Evolutionary conservation across 2,888 invertebrate species (phyloP).

Genomic region (Pristionchus entomophagus): DNA sequence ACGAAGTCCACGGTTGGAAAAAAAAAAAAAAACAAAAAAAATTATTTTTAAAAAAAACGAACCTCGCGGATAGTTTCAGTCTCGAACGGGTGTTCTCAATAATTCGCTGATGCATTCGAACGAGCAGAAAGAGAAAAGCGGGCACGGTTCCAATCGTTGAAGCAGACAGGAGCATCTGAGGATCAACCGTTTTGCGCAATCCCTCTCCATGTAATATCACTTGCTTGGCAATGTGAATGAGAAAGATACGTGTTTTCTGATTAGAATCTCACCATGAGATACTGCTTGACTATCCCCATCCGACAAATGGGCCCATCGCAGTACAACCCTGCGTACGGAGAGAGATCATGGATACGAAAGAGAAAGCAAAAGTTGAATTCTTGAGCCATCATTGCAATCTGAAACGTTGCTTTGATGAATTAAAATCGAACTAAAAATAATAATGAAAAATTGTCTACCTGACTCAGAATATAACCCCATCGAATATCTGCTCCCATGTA

Average conservation of each 20-base stretch:
- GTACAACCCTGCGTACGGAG: background rate
- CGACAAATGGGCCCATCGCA: conserved; percentile 20
- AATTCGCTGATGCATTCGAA: conserved; percentile 1
- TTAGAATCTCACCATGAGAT: background rate
- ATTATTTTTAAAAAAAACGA: background rate
- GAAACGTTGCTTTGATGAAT: background rate
- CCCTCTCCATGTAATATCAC: no score
- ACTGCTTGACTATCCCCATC: background rate
- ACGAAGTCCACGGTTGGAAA: no score
- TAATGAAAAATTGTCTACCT: background rate
- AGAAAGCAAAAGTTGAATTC: conserved; percentile 31
- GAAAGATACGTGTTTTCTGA: no score
- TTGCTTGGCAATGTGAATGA: no score
- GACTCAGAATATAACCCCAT: background rate
- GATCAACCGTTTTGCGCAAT: no score
- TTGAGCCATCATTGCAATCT: background rate
- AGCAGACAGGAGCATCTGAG: background rate
- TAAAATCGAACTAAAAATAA: no score
- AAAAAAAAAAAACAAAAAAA: no score
- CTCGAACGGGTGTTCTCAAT: background rate
- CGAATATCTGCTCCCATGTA: background rate
- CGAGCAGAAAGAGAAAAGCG: background rate
- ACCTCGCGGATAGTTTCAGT: background rate
- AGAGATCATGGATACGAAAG: background rate
- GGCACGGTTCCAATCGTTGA: background rate